These are phyloP conservation scores for Macquaria ambigua DNA, from an alignment of 2,113 vertebrate species.

Conservation along the genomic window DNA sequence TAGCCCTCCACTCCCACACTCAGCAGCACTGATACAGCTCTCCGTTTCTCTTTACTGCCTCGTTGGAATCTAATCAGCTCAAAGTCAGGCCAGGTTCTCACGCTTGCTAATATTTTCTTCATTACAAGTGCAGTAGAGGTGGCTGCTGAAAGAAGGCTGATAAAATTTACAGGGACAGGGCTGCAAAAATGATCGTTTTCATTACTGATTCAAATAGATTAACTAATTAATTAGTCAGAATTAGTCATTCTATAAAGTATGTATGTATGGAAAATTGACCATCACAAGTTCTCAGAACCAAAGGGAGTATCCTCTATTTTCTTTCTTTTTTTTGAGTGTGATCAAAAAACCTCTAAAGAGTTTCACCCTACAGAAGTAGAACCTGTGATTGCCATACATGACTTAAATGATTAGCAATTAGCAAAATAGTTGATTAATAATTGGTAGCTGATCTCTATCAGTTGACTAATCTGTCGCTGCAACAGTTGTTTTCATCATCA, in stretches of 20 bases:
- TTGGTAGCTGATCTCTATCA: too few relatives aligned
- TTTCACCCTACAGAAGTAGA: background rate
- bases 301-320: background rate
- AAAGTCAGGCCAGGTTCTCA: constrained; percentile 59
- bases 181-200: background rate
- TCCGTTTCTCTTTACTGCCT: constrained; percentile 58
- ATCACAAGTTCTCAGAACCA: background rate
- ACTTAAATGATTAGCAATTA: background rate
- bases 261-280: background rate
- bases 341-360: background rate
- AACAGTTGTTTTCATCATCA: background rate
- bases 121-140: constrained; percentile 23
- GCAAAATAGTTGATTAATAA: background rate
- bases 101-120: constrained; percentile 25
- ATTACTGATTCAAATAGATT: background rate
- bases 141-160: constrained; percentile 26
- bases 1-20: constrained; percentile 71
- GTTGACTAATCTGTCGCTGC: background rate
- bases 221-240: background rate
- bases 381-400: background rate
- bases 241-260: background rate
- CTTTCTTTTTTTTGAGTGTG: background rate
- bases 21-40: constrained; percentile 53
- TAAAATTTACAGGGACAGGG: constrained; percentile 2
- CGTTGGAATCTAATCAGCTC: constrained; percentile 63